Base-by-base conservation (phyloP, 2,888 invertebrate genomes). In the Tribolium freemani region DNA sequence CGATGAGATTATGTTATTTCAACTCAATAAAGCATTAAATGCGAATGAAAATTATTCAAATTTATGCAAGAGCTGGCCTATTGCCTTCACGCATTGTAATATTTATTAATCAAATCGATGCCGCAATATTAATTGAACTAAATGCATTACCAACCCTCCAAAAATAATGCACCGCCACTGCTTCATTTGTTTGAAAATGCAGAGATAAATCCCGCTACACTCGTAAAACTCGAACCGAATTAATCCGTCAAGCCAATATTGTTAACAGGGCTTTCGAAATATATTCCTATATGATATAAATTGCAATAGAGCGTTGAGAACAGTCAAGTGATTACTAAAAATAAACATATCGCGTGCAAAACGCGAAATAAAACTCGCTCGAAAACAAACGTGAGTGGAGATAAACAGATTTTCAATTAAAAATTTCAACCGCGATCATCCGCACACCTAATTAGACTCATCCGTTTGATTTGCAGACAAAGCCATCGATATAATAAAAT, bases 361-460 rank as follows among this genome's bases (percentile, higher is more conserved):
- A 38, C 57, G 57, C 68, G 16, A 48, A 57, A 68, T 57, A 57
- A 48, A 58, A 64, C 11, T 53, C 44, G n/a, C 6, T 53, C 30
- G 1, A 63, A 50, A 50, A 63, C 63, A 63, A 63, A 63, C 63
- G 44, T 26, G 63, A 51, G 48, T 58, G 50, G 58, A 67, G 21
- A 68, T 68, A 68, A 67, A 58, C 68, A 57, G 44, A 69, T 69
- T 68, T 68, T 69, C 69, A 69, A 69, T 69, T 60, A 69, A 69
- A 69, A 69, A 51, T 60, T 60, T 60, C 45, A 50, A 44, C 31
- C 51, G 51, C 58, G 48, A 58, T 58, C 56, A 67, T 67, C 45
- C 30, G 11, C 56, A 67, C 46, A 67, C 56, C 57, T 58, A 68
- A 68, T 68, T 68, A 56, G 57, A 13, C 48, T 51, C 63, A 51